These are phyloP conservation scores for Ostrea edulis DNA, from an alignment of 1,140 invertebrate genomes.

Conservation along the genomic window DNA sequence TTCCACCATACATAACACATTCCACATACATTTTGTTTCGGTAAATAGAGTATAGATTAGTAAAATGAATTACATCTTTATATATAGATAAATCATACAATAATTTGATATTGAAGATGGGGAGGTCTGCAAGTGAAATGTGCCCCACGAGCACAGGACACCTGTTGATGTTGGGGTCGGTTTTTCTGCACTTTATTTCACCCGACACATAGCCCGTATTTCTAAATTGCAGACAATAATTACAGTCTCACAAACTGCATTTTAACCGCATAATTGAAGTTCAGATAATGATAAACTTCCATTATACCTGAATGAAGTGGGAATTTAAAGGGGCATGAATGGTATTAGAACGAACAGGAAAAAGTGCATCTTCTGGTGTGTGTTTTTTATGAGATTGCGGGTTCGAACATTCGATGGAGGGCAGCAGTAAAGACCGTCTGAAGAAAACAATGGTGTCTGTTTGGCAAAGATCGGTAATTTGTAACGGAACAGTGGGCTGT, in stretches of 20 bases:
- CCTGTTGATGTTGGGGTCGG: background rate
- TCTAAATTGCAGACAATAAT: slow-evolving; percentile 11
- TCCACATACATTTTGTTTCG: background rate
- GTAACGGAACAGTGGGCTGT: background rate
- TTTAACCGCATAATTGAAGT: slow-evolving; percentile 32
- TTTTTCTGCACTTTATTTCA: slow-evolving; percentile 33
- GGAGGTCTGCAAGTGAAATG: background rate
- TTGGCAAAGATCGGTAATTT: slow-evolving; percentile 6
- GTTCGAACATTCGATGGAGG: background rate
- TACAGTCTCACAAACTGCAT: slow-evolving; percentile 16
- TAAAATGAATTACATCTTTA: background rate
- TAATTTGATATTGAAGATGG: background rate
- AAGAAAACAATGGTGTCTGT: slow-evolving; percentile 18
- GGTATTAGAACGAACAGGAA: slow-evolving; percentile 18
- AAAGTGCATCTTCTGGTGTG: background rate
- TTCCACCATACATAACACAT: background rate
- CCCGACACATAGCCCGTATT: background rate
- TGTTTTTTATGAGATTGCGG: background rate
- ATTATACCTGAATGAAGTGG: background rate
- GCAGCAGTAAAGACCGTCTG: background rate
- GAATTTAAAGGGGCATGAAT: background rate
- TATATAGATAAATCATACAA: background rate
- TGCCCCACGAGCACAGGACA: background rate
- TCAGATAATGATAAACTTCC: background rate
- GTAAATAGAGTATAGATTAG: background rate